phyloP scores from a whole-genome alignment of 2,797 vertebrate genomes.

The Melanotaenia trifasciata region DNA sequence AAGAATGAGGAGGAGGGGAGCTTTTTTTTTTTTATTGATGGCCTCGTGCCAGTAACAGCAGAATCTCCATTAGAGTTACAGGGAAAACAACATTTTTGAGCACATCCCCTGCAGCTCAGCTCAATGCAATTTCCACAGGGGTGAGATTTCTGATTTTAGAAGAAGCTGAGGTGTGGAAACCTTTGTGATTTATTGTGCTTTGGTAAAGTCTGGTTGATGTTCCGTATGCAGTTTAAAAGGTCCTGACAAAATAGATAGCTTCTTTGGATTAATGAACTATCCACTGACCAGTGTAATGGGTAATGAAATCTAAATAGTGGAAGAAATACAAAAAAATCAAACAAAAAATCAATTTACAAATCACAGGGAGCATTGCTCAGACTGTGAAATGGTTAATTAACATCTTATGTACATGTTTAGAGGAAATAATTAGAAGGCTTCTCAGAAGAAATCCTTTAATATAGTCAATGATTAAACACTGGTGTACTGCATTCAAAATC shows the following conservation, averaged over 20 bases:
- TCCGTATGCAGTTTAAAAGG: constrained; percentile 11
- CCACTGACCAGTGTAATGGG: not conserved
- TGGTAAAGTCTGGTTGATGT: constrained; percentile 26
- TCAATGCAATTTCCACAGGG: constrained; percentile 51
- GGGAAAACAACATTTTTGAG: constrained; percentile 67
- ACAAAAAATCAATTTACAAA: constrained; percentile 12
- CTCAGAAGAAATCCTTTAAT: not conserved
- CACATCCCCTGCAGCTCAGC: constrained; percentile 53
- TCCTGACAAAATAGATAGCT: not conserved
- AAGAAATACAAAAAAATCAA: not conserved
- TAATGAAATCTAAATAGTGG: not conserved
- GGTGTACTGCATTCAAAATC: not conserved
- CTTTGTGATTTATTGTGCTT: constrained; percentile 34
- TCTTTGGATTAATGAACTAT: constrained; percentile 6
- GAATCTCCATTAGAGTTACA: constrained; percentile 63
- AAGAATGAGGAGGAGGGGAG: not conserved
- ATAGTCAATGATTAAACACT: not conserved
- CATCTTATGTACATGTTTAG: not conserved
- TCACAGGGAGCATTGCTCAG: not conserved
- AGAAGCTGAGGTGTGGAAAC: constrained; percentile 12
- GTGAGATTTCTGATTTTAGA: constrained; percentile 22
- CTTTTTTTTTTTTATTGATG: constrained; percentile 46
- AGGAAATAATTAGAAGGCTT: not conserved
- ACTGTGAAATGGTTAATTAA: not conserved
- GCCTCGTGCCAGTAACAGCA: constrained; percentile 64